A percentile compares a stretch with the other conserved stretches of the same genome.
Conservation (phyloP, 2,888 invertebrate species). For the Tillus elongatus region DNA sequence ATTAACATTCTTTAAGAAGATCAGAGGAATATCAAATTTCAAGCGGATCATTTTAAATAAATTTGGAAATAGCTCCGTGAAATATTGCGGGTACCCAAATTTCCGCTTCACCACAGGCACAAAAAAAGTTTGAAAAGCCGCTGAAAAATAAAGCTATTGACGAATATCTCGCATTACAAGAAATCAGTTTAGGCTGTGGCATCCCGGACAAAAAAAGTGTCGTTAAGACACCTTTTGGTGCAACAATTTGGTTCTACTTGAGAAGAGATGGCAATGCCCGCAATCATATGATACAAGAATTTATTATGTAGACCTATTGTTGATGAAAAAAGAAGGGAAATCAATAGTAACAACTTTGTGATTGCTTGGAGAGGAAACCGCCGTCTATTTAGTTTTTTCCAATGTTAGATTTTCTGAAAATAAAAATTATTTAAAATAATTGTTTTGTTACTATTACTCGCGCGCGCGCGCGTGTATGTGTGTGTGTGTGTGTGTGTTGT, state of each 20-base stretch:
- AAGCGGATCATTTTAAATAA: background rate
- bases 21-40: slow-evolving; percentile 1
- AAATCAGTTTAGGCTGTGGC: slow-evolving; percentile 2
- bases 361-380: background rate
- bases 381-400: background rate
- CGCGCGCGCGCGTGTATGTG: too few species aligned
- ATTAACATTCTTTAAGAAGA: slow-evolving; percentile 3
- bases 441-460: background rate
- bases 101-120: background rate
- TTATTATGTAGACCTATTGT: slow-evolving; percentile 3
- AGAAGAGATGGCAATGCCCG: background rate
- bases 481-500: too few species aligned
- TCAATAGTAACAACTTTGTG: background rate
- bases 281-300: background rate
- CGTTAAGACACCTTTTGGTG: background rate
- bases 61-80: slow-evolving; percentile 1
- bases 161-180: background rate
- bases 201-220: slow-evolving; percentile 2
- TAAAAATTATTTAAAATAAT: too few species aligned
- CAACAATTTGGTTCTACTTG: slow-evolving; percentile 1
- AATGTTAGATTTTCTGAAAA: too few species aligned
- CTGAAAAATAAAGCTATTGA: slow-evolving; percentile 3
- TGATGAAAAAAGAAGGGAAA: slow-evolving; percentile 1
- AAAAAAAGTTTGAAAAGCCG: background rate
- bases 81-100: slow-evolving; percentile 3